A percentile compares a stretch with the other conserved stretches of the same genome.
These are phyloP conservation scores for Hydrochoerus hydrochaeris DNA, from an alignment of 2,113 vertebrate species.

Conservation along the genomic window DNA sequence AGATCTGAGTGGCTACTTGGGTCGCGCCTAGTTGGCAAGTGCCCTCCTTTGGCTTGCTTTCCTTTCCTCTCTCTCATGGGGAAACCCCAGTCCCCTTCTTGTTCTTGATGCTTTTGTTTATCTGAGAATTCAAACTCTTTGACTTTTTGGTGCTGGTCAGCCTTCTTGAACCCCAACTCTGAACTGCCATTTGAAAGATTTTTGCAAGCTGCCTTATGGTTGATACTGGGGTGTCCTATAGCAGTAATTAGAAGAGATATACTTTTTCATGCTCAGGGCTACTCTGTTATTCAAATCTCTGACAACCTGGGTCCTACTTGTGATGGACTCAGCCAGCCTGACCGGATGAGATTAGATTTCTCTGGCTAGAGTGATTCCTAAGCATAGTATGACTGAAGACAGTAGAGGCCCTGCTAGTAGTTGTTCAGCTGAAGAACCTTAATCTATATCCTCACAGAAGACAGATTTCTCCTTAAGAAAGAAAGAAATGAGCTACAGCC, in stretches of 20 bases:
- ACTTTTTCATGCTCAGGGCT: background rate
- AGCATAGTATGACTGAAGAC: background rate
- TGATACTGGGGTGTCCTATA: background rate
- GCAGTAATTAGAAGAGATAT: background rate
- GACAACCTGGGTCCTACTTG: background rate
- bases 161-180: background rate
- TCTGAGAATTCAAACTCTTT: background rate
- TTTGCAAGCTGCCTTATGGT: background rate
- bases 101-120: background rate
- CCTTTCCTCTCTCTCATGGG: background rate
- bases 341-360: background rate
- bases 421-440: background rate
- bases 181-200: background rate
- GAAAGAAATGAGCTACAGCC: background rate
- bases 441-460: background rate
- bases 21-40: background rate
- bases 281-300: background rate
- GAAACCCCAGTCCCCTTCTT: background rate
- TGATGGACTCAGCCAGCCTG: background rate
- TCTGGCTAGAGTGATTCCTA: background rate
- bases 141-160: background rate
- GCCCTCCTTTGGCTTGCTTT: background rate
- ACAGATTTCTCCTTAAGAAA: background rate
- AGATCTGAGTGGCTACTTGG: background rate
- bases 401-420: background rate